These are phyloP conservation scores for Diorhabda elongata DNA, from an alignment of 1,140 invertebrate species.

Conservation along the genomic window DNA sequence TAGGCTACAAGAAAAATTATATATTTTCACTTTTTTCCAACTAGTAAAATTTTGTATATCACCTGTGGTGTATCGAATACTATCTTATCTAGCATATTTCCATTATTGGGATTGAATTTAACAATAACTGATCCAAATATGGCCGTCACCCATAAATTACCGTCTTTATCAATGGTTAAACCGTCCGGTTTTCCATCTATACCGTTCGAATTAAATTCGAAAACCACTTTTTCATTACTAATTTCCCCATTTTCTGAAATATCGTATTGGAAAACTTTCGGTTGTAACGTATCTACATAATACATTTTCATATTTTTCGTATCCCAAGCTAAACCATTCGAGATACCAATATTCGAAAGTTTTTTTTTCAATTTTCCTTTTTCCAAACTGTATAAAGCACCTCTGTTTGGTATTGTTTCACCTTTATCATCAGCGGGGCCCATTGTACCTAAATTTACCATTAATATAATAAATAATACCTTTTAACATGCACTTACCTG, in stretches of 20 bases:
- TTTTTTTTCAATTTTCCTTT: conserved; percentile 37
- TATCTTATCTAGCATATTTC: conserved; percentile 31
- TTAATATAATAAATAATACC: background rate
- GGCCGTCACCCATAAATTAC: conserved; percentile 61
- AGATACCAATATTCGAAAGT: conserved; percentile 24
- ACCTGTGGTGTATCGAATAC: conserved; percentile 9
- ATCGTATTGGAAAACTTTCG: conserved; percentile 60
- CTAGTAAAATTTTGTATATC: background rate
- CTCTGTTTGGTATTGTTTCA: conserved; percentile 50
- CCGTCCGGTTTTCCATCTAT: conserved; percentile 56
- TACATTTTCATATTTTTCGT: conserved; percentile 57
- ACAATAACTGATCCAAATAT: conserved; percentile 47
- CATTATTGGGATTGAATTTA: conserved; percentile 42
- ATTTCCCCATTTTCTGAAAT: conserved; percentile 60
- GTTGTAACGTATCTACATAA: conserved; percentile 65
- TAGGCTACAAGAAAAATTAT: conserved; percentile 51
- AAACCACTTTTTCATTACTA: conserved; percentile 31
- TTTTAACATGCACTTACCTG: conserved; percentile 52
- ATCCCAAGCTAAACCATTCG: conserved; percentile 29
- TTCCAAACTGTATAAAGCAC: conserved; percentile 54
- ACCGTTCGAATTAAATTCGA: conserved; percentile 28
- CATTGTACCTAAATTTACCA: conserved; percentile 59
- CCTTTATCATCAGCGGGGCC: conserved; percentile 54
- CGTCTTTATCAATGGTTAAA: conserved; percentile 63
- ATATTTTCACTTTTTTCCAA: background rate